Percentiles rank a stretch among this genome's conserved stretches.
phyloP scores from a whole-genome alignment of 2,888 invertebrate species.

The Geotrupes spiniger region DNA sequence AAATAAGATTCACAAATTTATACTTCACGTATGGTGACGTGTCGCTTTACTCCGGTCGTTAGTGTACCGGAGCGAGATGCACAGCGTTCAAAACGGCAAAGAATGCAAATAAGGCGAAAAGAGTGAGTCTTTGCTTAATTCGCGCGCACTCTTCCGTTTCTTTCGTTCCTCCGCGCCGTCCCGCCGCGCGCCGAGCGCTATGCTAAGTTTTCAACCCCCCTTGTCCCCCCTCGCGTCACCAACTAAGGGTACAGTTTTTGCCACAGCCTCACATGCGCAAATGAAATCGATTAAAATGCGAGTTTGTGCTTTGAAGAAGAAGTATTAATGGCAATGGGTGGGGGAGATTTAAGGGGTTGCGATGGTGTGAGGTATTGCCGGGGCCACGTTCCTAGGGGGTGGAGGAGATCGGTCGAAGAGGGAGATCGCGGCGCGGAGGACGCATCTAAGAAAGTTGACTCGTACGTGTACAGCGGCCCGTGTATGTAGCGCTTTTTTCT shows the following conservation, averaged over 20 bases:
- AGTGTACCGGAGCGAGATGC: conserved; percentile 28
- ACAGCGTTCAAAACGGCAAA: conserved; percentile 37
- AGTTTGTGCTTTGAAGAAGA: conserved; percentile 60
- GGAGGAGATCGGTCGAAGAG: conserved; percentile 13
- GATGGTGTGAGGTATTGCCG: conserved; percentile 3
- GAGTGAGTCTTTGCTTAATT: conserved; percentile 52
- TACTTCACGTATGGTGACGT: too few relatives aligned
- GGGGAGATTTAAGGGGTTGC: conserved; percentile 33
- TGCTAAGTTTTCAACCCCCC: conserved; percentile 41
- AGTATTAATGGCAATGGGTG: conserved; percentile 51
- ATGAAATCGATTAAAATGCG: conserved; percentile 69
- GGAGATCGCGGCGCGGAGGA: conserved; percentile 32
- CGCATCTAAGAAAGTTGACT: conserved; percentile 48
- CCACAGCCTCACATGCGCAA: conserved; percentile 63
- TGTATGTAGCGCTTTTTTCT: conserved; percentile 45
- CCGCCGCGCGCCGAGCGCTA: conserved; percentile 29
- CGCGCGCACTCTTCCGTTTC: conserved; percentile 52
- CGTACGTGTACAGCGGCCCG: conserved; percentile 51
- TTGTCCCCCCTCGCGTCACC: conserved; percentile 43
- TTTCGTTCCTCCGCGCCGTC: conserved; percentile 41
- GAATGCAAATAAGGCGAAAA: conserved; percentile 49
- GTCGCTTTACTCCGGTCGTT: not conserved
- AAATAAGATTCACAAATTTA: too few relatives aligned
- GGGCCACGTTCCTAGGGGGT: conserved; percentile 1
- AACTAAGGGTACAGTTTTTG: conserved; percentile 51